phyloP scores from a whole-genome alignment of 1,140 invertebrate genomes.

The Lamellibrachia luymesi region DNA sequence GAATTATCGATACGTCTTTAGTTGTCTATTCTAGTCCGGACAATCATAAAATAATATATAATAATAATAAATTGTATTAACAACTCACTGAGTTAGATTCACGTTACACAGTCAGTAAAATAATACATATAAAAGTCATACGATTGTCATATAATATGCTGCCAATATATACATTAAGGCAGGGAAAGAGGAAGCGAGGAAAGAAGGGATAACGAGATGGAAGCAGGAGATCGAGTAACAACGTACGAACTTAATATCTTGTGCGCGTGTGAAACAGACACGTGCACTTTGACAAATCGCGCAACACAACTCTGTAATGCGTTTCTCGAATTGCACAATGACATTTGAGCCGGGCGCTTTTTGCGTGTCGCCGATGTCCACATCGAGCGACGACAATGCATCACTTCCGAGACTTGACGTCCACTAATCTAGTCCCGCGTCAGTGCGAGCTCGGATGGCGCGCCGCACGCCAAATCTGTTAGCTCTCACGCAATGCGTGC shows the following conservation, averaged over 20 bases:
- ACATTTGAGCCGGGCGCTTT: neutral
- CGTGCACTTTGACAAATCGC: neutral
- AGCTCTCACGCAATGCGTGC: neutral
- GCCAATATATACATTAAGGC: too few species aligned
- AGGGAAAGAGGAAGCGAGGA: too few species aligned
- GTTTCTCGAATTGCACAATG: neutral
- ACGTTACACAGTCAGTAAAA: too few species aligned
- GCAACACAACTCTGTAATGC: neutral
- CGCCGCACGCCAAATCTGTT: neutral
- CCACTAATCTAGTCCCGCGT: neutral
- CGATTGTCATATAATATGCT: too few species aligned
- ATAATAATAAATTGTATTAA: too few species aligned
- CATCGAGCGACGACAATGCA: neutral
- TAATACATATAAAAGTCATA: too few species aligned
- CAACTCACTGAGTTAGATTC: too few species aligned
- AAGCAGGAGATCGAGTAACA: too few species aligned
- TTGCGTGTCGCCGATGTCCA: neutral
- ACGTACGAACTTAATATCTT: neutral
- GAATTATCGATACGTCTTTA: too few species aligned
- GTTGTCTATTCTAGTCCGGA: too few species aligned
- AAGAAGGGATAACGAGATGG: too few species aligned
- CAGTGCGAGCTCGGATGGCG: neutral
- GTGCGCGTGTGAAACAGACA: neutral
- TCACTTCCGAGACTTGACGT: neutral
- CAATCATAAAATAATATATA: too few species aligned